Evolutionary conservation across 2,797 vertebrate species (phyloP), one percentile per base, ranked within the genome.

Genomic region (Catamblyrhynchus diadema): DNA sequence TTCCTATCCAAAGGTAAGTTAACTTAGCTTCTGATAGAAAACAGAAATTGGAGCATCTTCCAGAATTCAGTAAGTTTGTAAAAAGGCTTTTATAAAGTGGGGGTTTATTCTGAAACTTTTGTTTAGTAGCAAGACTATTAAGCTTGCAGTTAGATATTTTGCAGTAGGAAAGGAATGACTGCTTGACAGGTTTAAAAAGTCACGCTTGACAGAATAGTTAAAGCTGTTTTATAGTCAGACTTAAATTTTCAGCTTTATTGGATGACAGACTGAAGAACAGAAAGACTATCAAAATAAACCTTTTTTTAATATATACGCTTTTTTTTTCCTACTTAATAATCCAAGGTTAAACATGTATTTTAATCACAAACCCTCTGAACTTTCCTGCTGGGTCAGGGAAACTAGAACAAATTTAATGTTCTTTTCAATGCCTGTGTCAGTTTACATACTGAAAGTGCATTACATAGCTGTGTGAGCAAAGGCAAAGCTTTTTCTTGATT

Each of bases 101-200:
- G 19, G 56, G 66, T 92, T 92, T 95, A 96, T 84, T 66, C 69
- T 61, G 37, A 91, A 82, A 78, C 17, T 73, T 75, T 50, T 80
- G 27, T 86, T 81, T 86, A 81, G 62, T 30, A 66, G 48, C 67
- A 95, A 95, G 57, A 39, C 59, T 88, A 93, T 73, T 90, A 93
- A 97, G 57, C 81, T 94, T 94, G 79, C 81, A 95, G 91, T 92
- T 91, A 90, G 83, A 88, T 93, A 80, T 88, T 96, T 97, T 96
- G 91, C 92, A 95, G 75, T 2, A 44, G 70, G 90, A 80, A 95
- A 93, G 59, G 80, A 97, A 96, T 94, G 94, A 95, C 79, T 97
- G 61, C 75, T 95, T 97, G 96, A 97, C 95, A 96, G 87, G 66
- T 95, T 97, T 94, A 96, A 96, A 96, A 97, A 97, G 93, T 96